Evolutionary conservation across 2,888 invertebrate species (phyloP).

Genomic region (Hypomecis atomaria): DNA sequence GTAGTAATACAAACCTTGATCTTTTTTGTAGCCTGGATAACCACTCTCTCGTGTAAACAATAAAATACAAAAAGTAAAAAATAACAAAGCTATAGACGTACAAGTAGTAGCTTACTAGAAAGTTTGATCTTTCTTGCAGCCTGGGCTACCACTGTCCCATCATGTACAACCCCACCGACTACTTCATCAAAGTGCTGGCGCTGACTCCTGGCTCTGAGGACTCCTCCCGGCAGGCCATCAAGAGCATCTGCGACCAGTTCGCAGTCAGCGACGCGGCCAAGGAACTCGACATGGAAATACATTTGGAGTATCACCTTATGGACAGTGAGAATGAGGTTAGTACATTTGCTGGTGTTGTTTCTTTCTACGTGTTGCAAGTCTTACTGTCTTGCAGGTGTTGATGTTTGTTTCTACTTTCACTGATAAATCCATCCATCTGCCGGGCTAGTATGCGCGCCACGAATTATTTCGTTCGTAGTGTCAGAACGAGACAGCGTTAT

Average conservation of each 20-base stretch:
- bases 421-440: too few relatives aligned
- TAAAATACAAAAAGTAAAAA: too few relatives aligned
- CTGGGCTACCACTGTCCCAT: conserved; percentile 90
- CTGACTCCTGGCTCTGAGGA: conserved; percentile 91
- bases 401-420: not conserved
- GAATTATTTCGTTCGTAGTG: too few relatives aligned
- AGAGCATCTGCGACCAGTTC: conserved; percentile 91
- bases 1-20: too few relatives aligned
- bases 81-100: too few relatives aligned
- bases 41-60: too few relatives aligned
- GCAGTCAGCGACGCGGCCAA: conserved; percentile 91
- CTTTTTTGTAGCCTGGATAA: too few relatives aligned
- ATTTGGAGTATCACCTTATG: conserved; percentile 88
- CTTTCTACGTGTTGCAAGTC: too few relatives aligned
- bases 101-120: not conserved
- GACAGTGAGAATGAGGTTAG: conserved; percentile 79
- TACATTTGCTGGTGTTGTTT: not conserved
- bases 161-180: conserved; percentile 96
- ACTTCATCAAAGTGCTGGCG: conserved; percentile 93
- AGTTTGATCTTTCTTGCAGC: conserved; percentile 65
- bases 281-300: conserved; percentile 90
- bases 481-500: too few relatives aligned
- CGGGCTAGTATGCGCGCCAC: too few relatives aligned
- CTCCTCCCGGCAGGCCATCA: conserved; percentile 88
- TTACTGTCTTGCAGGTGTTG: not conserved